Percentiles rank a stretch among this genome's conserved stretches.
Conservation (phyloP, 30 jellyfish, hydroid and myxozoan genomes). For the Chironex yamaguchii region DNA sequence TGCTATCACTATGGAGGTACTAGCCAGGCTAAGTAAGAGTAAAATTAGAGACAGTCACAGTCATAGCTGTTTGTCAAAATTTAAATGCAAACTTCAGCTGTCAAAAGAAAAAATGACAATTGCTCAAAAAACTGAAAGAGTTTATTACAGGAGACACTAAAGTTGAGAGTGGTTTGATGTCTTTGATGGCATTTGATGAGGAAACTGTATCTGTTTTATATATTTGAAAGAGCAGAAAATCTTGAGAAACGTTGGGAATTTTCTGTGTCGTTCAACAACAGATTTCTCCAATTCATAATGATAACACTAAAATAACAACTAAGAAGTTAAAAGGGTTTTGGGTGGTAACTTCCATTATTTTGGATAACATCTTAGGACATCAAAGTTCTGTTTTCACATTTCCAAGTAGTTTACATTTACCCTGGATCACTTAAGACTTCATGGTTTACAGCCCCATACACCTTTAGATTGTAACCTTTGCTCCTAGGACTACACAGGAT, state of each 20-base stretch:
- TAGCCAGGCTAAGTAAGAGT: not conserved
- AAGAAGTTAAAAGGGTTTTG: slow-evolving; percentile 39
- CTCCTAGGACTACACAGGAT: slow-evolving; percentile 14
- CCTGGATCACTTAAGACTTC: slow-evolving; percentile 3
- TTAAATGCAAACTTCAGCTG: not conserved
- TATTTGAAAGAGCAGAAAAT: slow-evolving; percentile 22
- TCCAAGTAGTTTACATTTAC: slow-evolving; percentile 16
- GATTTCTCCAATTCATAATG: not conserved
- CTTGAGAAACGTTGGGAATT: not conserved
- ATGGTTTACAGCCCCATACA: slow-evolving; percentile 20
- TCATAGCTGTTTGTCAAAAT: slow-evolving; percentile 4
- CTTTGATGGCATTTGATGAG: not conserved
- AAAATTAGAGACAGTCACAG: slow-evolving; percentile 1
- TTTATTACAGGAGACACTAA: not conserved
- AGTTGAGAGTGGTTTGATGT: slow-evolving; percentile 2
- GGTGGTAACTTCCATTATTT: not conserved
- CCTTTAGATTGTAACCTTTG: not conserved
- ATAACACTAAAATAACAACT: slow-evolving; percentile 23
- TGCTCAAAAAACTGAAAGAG: not conserved
- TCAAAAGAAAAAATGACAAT: not conserved
- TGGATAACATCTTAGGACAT: slow-evolving; percentile 48
- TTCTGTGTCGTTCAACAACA: not conserved
- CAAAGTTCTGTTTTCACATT: slow-evolving; percentile 32
- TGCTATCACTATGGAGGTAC: slow-evolving; percentile 4
- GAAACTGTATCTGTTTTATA: not conserved